Percentiles rank a stretch among this genome's conserved stretches.
Conservation (phyloP, 2,888 invertebrate genomes). For the Sicus ferrugineus region DNA sequence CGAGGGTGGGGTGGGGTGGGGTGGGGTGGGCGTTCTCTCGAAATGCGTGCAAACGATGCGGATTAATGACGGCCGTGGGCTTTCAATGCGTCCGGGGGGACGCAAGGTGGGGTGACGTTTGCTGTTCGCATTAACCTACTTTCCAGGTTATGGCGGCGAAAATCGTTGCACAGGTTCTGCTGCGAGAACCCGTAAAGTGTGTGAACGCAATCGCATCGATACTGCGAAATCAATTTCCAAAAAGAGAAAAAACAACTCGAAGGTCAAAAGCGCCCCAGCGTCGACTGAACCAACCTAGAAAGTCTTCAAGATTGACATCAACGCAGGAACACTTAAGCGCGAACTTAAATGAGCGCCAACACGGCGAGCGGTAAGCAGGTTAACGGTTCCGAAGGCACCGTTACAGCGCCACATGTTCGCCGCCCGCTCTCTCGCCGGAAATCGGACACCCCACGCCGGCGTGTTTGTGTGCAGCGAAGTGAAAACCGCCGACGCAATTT, state of each 20-base stretch:
- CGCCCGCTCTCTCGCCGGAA: background rate
- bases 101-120: no score
- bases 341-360: slow-evolving; percentile 51
- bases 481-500: slow-evolving; percentile 30
- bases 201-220: no score
- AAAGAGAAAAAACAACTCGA: background rate
- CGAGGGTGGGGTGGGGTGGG: background rate
- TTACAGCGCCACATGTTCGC: background rate
- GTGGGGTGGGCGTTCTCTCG: background rate
- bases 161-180: no score
- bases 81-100: no score
- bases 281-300: no score
- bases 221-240: slow-evolving; percentile 20
- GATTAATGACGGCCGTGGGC: no score
- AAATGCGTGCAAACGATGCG: no score
- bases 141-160: no score
- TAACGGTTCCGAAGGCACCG: background rate
- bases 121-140: slow-evolving; percentile 3
- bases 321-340: slow-evolving; percentile 49
- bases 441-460: no score
- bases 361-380: slow-evolving; percentile 16
- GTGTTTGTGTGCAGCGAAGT: background rate
- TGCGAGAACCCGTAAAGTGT: no score
- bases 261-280: background rate
- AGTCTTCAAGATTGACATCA: no score